A percentile compares a stretch with the other conserved stretches of the same genome.
phyloP scores from a whole-genome alignment of 1,140 invertebrate species.

The Lepidurus arcticus region DNA sequence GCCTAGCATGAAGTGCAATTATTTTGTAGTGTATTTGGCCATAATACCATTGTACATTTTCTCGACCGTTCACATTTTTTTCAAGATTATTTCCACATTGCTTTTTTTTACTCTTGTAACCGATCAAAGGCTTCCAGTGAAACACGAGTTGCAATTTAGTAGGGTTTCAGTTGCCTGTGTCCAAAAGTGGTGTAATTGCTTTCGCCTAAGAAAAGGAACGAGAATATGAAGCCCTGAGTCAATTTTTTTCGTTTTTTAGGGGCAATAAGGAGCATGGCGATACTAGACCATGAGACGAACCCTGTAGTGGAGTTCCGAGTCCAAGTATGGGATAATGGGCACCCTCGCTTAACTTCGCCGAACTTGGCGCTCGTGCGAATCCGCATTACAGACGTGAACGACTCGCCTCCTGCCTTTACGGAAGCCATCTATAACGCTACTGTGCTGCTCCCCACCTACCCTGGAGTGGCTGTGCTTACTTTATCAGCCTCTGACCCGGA shows the following conservation, averaged over 20 bases:
- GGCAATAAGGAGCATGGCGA: constrained; percentile 67
- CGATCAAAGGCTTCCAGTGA: too few species aligned
- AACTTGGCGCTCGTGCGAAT: constrained; percentile 66
- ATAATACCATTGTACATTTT: too few species aligned
- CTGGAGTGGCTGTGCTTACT: constrained; percentile 58
- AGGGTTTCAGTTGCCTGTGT: too few species aligned
- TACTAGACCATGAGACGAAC: constrained; percentile 74
- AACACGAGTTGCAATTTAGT: too few species aligned
- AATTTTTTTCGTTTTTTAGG: constrained; percentile 45
- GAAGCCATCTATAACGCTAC: constrained; percentile 65
- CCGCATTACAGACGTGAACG: constrained; percentile 76
- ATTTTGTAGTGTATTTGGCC: too few species aligned
- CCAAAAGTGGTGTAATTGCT: too few species aligned
- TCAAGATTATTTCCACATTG: too few species aligned
- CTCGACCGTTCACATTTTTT: too few species aligned
- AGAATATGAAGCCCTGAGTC: too few species aligned
- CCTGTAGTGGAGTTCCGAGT: constrained; percentile 70
- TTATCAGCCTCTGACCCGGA: constrained; percentile 70
- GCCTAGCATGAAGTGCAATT: too few species aligned
- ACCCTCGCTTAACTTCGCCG: constrained; percentile 67
- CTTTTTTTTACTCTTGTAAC: too few species aligned
- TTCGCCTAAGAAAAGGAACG: too few species aligned
- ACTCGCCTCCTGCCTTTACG: constrained; percentile 71
- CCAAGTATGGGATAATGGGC: constrained; percentile 75
- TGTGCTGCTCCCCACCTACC: constrained; percentile 71